phyloP scores from a whole-genome alignment of 1,140 invertebrate genomes.

The Drosophila quadrilineata region DNA sequence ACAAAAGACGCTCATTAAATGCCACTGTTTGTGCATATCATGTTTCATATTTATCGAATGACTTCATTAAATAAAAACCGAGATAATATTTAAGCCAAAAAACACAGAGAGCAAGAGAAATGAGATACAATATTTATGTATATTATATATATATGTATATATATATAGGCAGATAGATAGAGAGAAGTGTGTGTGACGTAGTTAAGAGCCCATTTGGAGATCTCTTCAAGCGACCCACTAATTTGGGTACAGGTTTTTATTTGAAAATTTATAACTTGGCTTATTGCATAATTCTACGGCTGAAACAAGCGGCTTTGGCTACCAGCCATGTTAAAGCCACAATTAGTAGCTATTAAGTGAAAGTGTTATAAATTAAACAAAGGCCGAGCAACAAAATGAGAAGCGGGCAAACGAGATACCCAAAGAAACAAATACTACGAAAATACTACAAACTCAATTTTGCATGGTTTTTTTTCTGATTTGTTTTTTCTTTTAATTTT shows the following conservation, averaged over 20 bases:
- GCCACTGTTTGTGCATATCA: conserved; percentile 27
- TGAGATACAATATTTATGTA: too few species aligned
- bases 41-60: conserved; percentile 30
- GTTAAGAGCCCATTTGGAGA: conserved; percentile 8
- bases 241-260: conserved; percentile 39
- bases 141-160: too few species aligned
- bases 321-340: conserved; percentile 43
- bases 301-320: not conserved
- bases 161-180: too few species aligned
- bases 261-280: conserved; percentile 14
- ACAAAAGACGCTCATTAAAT: conserved; percentile 11
- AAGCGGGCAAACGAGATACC: not conserved
- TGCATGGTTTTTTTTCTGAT: conserved; percentile 33
- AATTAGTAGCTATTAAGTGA: conserved; percentile 71
- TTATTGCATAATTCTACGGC: conserved; percentile 51
- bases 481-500: conserved; percentile 28
- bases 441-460: conserved; percentile 22
- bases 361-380: conserved; percentile 70
- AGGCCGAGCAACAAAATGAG: not conserved
- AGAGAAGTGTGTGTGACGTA: too few species aligned
- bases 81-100: not conserved
- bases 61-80: conserved; percentile 33
- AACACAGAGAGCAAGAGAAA: too few species aligned
- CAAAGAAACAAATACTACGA: not conserved
- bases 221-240: conserved; percentile 31